Evolutionary conservation across 2,113 vertebrate species (phyloP), one percentile per base, ranked within the genome.

Genomic region (Polypterus senegalus): DNA sequence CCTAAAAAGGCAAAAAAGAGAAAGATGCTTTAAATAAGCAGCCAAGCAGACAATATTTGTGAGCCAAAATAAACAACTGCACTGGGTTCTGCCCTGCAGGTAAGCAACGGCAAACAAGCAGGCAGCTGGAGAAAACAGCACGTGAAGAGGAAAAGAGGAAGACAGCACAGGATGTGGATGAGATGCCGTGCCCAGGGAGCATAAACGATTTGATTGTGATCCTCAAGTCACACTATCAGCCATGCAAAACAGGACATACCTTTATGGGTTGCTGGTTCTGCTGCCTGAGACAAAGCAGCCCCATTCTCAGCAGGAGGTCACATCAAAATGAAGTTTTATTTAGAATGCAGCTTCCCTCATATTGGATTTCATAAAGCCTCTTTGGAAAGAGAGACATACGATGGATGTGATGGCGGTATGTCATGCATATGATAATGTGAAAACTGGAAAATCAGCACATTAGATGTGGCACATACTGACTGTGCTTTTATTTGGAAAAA

Each of bases 321-420:
- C 89, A 91, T 91, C 86, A 88, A 88, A 88, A 91, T 81, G 83
- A 90, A 89, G 87, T 87, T 86, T 88, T 87, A 88, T 93, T 93
- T 93, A 91, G 89, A 92, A 89, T 91, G 83, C 83, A 84, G 74
- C 86, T 81, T 86, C 63, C 81, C 89, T 81, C 82, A 85, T 88
- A 91, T 89, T 91, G 86, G 84, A 83, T 91, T 94, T 89, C 82
- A 84, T 82, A 83, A 82, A 79, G 87, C 85, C 89, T 84, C 83
- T 87, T 86, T 81, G 81, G 80, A 27, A 27, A 27, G 82, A 84
- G 56, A 45, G 27, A 89, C 86, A 87, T 85, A 85, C 85, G 81
- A 80, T 77, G 83, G 81, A 83, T 83, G 81, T 82, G 84, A 85
- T 77, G 70, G 79, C 47, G 67, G 64, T 82, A 83, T 84, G 87